These are phyloP conservation scores for Brachyopa scutellaris DNA, from an alignment of 2,888 invertebrate species.

Conservation along the genomic window DNA sequence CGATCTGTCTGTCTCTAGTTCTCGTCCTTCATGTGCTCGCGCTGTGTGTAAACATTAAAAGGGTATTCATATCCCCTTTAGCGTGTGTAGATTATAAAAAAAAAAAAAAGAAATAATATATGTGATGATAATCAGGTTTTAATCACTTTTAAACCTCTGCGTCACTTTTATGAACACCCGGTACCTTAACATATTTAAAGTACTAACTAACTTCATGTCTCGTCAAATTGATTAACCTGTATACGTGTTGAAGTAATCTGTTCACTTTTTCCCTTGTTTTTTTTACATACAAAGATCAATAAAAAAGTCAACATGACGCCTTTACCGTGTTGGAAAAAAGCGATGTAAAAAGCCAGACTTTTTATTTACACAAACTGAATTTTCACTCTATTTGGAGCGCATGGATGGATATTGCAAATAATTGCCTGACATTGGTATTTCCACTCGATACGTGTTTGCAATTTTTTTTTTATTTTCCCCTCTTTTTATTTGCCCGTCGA, in stretches of 20 bases:
- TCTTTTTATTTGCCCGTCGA: conserved; percentile 20
- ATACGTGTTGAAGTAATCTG: conserved; percentile 30
- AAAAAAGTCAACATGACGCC: conserved; percentile 25
- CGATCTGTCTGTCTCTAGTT: no score
- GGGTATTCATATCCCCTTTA: no score
- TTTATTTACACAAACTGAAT: conserved; percentile 49
- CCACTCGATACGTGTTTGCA: conserved; percentile 51
- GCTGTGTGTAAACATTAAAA: no score
- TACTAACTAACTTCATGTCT: not conserved
- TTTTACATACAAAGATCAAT: not conserved
- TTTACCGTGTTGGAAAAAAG: not conserved
- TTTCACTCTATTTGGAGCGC: conserved; percentile 48
- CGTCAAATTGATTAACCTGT: conserved; percentile 25
- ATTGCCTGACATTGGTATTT: conserved; percentile 70
- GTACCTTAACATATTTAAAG: no score
- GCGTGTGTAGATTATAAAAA: no score
- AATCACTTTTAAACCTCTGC: no score
- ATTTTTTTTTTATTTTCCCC: conserved; percentile 8
- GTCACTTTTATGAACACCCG: no score
- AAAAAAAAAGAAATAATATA: no score
- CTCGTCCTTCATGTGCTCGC: no score
- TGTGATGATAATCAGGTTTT: no score
- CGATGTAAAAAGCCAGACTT: no score
- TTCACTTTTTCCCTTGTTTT: conserved; percentile 4
- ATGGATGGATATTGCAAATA: conserved; percentile 61